Conservation (phyloP, 2,888 invertebrate genomes). For the Acleris emargana region DNA sequence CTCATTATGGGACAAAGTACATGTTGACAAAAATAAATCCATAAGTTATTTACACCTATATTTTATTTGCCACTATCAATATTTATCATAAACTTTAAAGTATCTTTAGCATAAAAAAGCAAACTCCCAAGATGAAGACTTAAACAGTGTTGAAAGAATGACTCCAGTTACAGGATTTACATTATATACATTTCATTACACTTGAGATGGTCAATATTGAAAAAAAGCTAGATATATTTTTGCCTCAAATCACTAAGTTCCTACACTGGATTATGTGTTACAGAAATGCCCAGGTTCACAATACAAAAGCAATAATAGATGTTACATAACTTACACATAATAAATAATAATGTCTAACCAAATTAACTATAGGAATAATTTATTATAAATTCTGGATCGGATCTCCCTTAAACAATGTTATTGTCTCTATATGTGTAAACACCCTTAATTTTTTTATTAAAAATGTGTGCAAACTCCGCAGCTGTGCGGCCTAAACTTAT, state of each 20-base stretch:
- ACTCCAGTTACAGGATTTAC: slow-evolving; percentile 47
- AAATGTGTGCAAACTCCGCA: slow-evolving; percentile 17
- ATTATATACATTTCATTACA: slow-evolving; percentile 28
- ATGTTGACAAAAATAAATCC: slow-evolving; percentile 44
- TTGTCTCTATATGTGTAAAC: slow-evolving; percentile 30
- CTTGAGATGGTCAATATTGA: slow-evolving; percentile 5
- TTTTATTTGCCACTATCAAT: slow-evolving; percentile 72
- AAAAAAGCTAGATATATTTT: slow-evolving; percentile 19
- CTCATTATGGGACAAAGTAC: not conserved
- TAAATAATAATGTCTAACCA: slow-evolving; percentile 34
- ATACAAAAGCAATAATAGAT: slow-evolving; percentile 37
- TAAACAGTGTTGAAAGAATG: slow-evolving; percentile 49
- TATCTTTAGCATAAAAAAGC: slow-evolving; percentile 59
- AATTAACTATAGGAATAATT: slow-evolving; percentile 18
- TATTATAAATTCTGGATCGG: slow-evolving; percentile 6
- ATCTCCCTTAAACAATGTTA: slow-evolving; percentile 26
- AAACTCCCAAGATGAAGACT: slow-evolving; percentile 49
- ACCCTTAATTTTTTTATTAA: slow-evolving; percentile 19
- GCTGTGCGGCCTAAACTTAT: slow-evolving; percentile 26
- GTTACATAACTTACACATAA: slow-evolving; percentile 38
- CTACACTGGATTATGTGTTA: slow-evolving; percentile 7
- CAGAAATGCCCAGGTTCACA: slow-evolving; percentile 27
- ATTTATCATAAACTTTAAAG: slow-evolving; percentile 49
- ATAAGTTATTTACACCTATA: slow-evolving; percentile 72
- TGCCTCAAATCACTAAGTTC: slow-evolving; percentile 6